Base-by-base conservation (phyloP, 2,113 vertebrate species). In the Lasiurus borealis region DNA sequence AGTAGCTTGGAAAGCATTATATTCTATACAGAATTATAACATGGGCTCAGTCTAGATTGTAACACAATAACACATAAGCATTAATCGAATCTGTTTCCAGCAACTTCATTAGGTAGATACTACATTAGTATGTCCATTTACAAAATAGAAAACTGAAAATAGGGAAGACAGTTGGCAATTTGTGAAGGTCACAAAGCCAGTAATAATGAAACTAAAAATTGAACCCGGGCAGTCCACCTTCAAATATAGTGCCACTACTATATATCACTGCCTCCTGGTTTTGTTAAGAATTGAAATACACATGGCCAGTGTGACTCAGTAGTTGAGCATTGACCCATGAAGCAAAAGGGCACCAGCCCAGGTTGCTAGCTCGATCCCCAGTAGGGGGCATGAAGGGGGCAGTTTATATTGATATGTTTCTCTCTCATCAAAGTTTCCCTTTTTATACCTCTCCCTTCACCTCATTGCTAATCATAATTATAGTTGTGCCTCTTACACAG, bases 391-490 rank as follows among this genome's bases (percentile, higher is more conserved):
- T 59, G 57, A 21, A 59, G 21, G 57, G 23, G 8, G 57, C 57
- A 25, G 57, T 21, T 59, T 21, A 25, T 59, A 59, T 8, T 59
- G 21, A 59, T 23, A 25, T 23, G 57, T 59, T 57, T 57, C 54
- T 57, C 54, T 57, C 54, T 57, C 54, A 57, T 57, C 54, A 57
- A 57, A 23, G 54, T 57, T 59, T 59, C 21, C 57, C 57, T 59
- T 8, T 57, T 8, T 57, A 57, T 57, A 57, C 54, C 54, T 57
- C 57, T 59, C 57, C 54, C 54, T 95, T 96, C 18, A 75, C 50
- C 66, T 97, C 80, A 87, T 59, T 78, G 59, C 80, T 94, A 87
- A 86, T 90, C 85, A 94, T 95, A 96, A 89, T 97, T 93, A 91
- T 25, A 95, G 75, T 57, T 96, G 69, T 78, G 44, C 23, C n/a